Conservation (phyloP, 2,797 vertebrate genomes). For the Otus scops region DNA sequence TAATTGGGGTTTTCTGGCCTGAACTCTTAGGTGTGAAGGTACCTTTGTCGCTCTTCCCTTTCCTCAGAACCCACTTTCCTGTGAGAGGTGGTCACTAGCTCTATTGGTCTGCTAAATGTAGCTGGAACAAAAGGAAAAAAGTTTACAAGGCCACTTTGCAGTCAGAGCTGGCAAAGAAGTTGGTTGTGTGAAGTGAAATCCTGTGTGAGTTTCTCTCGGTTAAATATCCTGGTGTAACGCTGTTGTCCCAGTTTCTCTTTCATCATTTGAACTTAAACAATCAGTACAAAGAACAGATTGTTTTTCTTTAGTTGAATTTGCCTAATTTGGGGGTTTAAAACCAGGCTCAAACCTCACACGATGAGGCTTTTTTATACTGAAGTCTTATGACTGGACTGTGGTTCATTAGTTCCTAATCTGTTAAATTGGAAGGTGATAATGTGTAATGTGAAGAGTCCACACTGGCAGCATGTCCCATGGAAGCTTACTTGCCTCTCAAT, state of each 20-base stretch:
- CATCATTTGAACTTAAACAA: neutral
- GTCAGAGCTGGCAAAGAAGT: neutral
- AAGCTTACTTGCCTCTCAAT: neutral
- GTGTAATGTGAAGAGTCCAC: neutral
- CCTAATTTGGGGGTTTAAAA: neutral
- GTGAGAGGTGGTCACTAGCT: neutral
- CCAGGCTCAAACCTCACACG: neutral
- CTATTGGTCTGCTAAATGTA: neutral
- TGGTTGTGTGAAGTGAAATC: neutral
- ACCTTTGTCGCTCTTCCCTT: neutral
- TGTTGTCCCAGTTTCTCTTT: neutral
- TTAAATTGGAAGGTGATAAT: neutral
- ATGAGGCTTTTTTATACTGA: neutral
- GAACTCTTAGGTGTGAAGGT: neutral
- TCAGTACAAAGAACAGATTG: neutral
- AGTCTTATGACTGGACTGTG: neutral
- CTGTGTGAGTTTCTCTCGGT: neutral
- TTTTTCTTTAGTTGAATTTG: neutral
- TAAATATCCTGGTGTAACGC: neutral
- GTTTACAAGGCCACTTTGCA: neutral
- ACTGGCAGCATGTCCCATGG: neutral
- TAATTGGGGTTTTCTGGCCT: neutral
- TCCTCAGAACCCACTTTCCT: neutral
- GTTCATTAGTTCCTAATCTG: neutral
- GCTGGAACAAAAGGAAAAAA: neutral